Percentiles rank a stretch among this genome's conserved stretches.
Conservation (phyloP, 2,888 invertebrate species). For the Hymenopus coronatus region DNA sequence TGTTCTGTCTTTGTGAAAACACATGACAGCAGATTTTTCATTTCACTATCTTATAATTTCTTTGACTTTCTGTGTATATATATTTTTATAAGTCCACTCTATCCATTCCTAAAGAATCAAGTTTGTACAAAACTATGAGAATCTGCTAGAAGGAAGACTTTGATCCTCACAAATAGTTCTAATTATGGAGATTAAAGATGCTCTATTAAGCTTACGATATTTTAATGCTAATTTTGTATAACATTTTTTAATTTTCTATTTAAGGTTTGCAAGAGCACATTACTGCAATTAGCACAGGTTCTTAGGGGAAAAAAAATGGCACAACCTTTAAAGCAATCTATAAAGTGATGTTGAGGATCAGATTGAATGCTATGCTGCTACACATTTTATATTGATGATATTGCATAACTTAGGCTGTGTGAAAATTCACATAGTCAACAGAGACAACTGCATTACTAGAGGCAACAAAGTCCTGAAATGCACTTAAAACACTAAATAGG, state of each 20-base stretch:
- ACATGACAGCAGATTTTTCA: too few species aligned
- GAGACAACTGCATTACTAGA: too few species aligned
- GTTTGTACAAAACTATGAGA: too few species aligned
- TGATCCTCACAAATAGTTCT: too few species aligned
- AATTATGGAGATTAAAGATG: neutral
- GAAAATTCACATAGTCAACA: neutral
- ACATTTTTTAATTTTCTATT: neutral
- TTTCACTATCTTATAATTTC: too few species aligned
- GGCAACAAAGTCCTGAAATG: neutral
- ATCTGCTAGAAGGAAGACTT: too few species aligned
- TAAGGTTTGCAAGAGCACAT: neutral
- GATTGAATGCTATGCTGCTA: neutral
- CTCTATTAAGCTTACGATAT: neutral
- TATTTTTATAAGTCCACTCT: too few species aligned
- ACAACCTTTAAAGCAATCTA: neutral
- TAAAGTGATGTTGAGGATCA: neutral
- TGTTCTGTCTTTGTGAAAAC: too few species aligned
- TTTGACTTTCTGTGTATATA: too few species aligned
- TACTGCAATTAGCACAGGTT: neutral
- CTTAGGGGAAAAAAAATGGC: neutral
- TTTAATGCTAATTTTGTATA: neutral
- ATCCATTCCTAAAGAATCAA: too few species aligned
- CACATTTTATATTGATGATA: neutral
- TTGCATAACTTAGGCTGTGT: neutral
- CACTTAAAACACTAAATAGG: neutral